A percentile compares a stretch with the other conserved stretches of the same genome.
Conservation (phyloP, 35 echinoderm and acorn worm genomes). For the Apostichopus californicus region DNA sequence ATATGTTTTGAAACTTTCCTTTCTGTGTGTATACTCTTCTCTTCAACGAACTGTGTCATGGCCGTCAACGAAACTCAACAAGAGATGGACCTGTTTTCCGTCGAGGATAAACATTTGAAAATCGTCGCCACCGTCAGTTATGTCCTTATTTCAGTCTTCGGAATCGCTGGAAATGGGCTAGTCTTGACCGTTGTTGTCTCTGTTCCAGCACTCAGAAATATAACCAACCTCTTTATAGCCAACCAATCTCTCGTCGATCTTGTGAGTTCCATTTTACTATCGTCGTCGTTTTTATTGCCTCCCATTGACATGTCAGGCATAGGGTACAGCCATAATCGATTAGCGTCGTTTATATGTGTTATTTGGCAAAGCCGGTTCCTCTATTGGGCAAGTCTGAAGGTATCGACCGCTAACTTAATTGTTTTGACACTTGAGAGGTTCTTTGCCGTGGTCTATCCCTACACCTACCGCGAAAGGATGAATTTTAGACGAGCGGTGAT, state of each 20-base stretch:
- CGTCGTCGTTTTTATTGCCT: constrained; percentile 40
- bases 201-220: constrained; percentile 15
- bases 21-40: too few relatives aligned
- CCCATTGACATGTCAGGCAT: background rate
- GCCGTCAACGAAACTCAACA: background rate
- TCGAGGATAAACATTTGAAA: constrained; percentile 1
- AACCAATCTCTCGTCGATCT: constrained; percentile 88
- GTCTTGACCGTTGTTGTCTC: constrained; percentile 24
- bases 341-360: constrained; percentile 58
- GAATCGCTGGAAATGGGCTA: constrained; percentile 31
- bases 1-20: too few relatives aligned
- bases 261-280: constrained; percentile 50
- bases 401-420: constrained; percentile 65
- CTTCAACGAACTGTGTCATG: background rate
- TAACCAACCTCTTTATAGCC: constrained; percentile 70
- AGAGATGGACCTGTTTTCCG: background rate
- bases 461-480: constrained; percentile 43
- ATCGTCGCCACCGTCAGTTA: background rate
- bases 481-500: background rate
- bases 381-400: constrained; percentile 61
- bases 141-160: background rate
- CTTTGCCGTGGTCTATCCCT: constrained; percentile 65
- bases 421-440: constrained; percentile 69
- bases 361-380: constrained; percentile 67
- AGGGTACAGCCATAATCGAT: background rate